phyloP scores from a whole-genome alignment of 64 coral and sea anemone genomes.

The Montipora cactus region DNA sequence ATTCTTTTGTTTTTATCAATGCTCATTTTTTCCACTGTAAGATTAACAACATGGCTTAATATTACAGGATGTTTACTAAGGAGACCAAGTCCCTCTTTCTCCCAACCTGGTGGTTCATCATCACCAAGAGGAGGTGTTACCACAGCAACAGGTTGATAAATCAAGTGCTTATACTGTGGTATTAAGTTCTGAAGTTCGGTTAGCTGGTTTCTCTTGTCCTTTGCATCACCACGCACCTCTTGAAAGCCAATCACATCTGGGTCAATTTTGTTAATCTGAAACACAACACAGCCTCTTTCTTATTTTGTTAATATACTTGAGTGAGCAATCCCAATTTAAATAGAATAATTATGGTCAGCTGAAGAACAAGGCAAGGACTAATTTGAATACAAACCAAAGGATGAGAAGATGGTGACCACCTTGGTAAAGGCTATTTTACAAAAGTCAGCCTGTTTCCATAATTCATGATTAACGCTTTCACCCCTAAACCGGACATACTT shows the following conservation, averaged over 20 bases:
- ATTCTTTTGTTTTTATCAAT: constrained; percentile 79
- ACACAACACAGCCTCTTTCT: neutral
- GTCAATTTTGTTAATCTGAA: constrained; percentile 78
- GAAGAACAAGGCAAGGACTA: too few species aligned
- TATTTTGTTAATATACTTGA: neutral
- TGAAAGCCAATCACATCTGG: constrained; percentile 98
- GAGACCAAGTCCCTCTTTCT: constrained; percentile 90
- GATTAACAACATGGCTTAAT: constrained; percentile 77
- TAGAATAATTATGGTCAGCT: too few species aligned
- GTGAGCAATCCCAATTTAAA: neutral
- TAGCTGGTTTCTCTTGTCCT: constrained; percentile 77
- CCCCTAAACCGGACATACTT: too few species aligned
- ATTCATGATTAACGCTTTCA: too few species aligned
- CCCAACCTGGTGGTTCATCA: constrained; percentile 81
- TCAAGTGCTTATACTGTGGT: constrained; percentile 73
- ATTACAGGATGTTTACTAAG: constrained; percentile 89
- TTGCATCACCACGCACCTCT: constrained; percentile 85
- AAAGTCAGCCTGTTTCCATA: too few species aligned
- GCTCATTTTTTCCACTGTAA: constrained; percentile 51
- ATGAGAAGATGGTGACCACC: too few species aligned
- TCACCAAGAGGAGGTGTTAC: constrained; percentile 55
- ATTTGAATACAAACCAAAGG: too few species aligned
- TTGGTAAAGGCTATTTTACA: too few species aligned
- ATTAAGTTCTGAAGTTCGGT: constrained; percentile 75
- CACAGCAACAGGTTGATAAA: constrained; percentile 69